A percentile compares a stretch with the other conserved stretches of the same genome.
Evolutionary conservation across 1,140 invertebrate species (phyloP).

Genomic region (Pemphigus obesinymphae): DNA sequence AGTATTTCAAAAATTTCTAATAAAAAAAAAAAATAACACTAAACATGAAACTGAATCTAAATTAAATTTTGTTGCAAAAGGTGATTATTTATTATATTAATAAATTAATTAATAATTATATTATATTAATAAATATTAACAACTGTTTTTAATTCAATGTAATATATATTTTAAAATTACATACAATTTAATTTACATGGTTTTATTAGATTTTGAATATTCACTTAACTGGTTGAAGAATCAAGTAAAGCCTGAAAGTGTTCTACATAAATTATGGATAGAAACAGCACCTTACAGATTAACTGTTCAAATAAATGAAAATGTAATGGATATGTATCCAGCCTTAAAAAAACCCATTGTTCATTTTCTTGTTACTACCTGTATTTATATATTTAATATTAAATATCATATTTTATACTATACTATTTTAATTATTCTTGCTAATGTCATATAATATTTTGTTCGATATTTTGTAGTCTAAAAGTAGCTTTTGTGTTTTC

Average conservation of each 20-base stretch:
- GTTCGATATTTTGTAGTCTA: no score
- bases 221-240: neutral
- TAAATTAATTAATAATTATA: no score
- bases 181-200: neutral
- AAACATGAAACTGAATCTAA: neutral
- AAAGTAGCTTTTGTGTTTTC: neutral
- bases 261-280: neutral
- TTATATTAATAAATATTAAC: neutral
- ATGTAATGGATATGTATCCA: neutral
- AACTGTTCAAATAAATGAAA: neutral
- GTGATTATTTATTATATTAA: neutral
- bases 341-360: neutral
- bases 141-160: no score
- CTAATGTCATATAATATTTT: neutral
- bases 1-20: neutral
- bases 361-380: neutral
- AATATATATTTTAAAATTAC: no score
- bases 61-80: neutral
- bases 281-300: neutral
- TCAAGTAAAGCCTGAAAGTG: neutral
- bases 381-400: no score
- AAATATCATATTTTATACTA: neutral
- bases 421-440: neutral
- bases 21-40: neutral
- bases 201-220: constrained; percentile 33